Evolutionary conservation across 2,797 vertebrate species (phyloP).

Genomic region (Coendou prehensilis): DNA sequence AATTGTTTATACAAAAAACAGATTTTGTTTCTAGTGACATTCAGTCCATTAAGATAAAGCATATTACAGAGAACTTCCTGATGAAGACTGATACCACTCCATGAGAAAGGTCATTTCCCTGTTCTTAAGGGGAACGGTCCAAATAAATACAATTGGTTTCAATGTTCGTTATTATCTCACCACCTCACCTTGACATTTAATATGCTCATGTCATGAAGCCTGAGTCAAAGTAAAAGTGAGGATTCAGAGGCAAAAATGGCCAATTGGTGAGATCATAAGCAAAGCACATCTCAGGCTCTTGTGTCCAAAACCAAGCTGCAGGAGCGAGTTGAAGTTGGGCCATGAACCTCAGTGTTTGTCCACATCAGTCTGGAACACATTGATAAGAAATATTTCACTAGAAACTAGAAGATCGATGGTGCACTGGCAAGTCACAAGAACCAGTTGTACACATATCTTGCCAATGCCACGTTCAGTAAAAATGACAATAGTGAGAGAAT

Average conservation of each 20-base stretch:
- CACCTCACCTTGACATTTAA: background rate
- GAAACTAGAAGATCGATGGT: background rate
- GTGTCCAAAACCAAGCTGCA: background rate
- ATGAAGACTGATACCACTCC: background rate
- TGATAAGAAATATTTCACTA: background rate
- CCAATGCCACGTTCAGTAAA: background rate
- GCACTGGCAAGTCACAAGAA: background rate
- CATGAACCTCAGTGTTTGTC: background rate
- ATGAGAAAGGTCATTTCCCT: background rate
- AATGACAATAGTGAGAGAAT: too few species aligned
- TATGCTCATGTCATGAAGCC: background rate
- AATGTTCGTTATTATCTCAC: background rate
- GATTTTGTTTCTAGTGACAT: background rate
- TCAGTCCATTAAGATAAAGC: background rate
- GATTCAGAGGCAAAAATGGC: background rate
- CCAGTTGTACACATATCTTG: background rate
- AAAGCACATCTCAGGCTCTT: background rate
- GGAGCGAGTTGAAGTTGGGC: background rate
- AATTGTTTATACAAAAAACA: background rate
- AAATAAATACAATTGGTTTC: background rate
- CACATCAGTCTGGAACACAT: background rate
- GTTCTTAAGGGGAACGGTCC: accelerated
- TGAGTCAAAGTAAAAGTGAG: background rate
- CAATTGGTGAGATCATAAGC: background rate
- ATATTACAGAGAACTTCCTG: background rate